Percentiles rank a stretch among this genome's conserved stretches.
Evolutionary conservation across 1,140 invertebrate genomes (phyloP).

Genomic region (Harlomillsia oculata): DNA sequence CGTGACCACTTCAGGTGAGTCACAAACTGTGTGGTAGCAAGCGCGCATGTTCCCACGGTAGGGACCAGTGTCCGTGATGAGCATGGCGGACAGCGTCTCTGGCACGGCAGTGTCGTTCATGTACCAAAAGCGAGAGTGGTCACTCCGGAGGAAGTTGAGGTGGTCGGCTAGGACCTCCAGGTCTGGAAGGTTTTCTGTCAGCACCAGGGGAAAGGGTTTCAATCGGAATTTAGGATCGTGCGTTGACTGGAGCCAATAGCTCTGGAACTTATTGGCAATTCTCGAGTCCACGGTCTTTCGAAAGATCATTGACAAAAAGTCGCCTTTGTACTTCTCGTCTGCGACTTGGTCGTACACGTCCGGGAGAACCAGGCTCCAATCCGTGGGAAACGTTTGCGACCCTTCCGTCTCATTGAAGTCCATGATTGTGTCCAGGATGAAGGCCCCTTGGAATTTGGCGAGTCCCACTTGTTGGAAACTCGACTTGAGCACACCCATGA

Average conservation of each 20-base stretch:
- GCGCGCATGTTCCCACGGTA: constrained; percentile 41
- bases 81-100: constrained; percentile 38
- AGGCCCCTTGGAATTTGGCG: constrained; percentile 39
- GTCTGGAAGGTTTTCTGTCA: constrained; percentile 33
- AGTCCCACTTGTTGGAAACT: constrained; percentile 25
- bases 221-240: constrained; percentile 27
- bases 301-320: constrained; percentile 41
- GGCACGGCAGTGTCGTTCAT: constrained; percentile 36
- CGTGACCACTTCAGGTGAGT: constrained; percentile 35
- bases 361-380: constrained; percentile 37
- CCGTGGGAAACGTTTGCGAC: constrained; percentile 39
- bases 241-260: constrained; percentile 31
- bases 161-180: constrained; percentile 34
- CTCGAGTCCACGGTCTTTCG: constrained; percentile 36
- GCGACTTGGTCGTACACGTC: constrained; percentile 35
- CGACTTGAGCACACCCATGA: constrained; percentile 35
- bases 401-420: constrained; percentile 40
- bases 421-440: constrained; percentile 43
- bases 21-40: constrained; percentile 43
- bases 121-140: constrained; percentile 38
- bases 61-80: constrained; percentile 44
- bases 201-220: constrained; percentile 32
- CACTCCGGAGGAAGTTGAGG: constrained; percentile 37
- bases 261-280: constrained; percentile 35
- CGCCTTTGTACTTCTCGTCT: constrained; percentile 38